Percentiles rank a stretch among this genome's conserved stretches.
Evolutionary conservation across 2,797 vertebrate genomes (phyloP).

Genomic region (Acanthurus tractus): DNA sequence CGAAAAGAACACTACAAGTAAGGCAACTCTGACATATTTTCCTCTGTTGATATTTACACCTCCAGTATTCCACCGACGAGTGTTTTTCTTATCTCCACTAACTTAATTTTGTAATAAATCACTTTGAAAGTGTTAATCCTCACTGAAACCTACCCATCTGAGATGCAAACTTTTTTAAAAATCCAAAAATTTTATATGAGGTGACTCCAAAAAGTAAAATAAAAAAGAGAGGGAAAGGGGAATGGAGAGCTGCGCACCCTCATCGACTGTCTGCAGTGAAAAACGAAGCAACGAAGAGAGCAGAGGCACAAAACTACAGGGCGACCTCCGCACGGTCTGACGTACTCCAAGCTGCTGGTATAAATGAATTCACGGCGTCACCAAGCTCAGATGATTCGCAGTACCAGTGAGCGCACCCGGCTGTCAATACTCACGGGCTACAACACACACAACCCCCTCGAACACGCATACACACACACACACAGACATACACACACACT

Average conservation of each 20-base stretch:
- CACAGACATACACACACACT: constrained; percentile 31
- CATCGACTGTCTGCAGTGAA: constrained; percentile 59
- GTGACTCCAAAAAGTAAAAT: constrained; percentile 21
- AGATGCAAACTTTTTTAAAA: not conserved
- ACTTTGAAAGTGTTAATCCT: not conserved
- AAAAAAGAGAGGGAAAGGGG: not conserved
- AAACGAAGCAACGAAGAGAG: constrained; percentile 53
- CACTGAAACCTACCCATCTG: not conserved
- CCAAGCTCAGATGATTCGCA: constrained; percentile 82
- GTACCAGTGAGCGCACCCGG: constrained; percentile 78
- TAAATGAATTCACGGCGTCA: constrained; percentile 87
- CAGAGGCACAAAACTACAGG: constrained; percentile 71
- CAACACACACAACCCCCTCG: constrained; percentile 48
- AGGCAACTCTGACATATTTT: not conserved
- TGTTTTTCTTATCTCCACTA: not conserved
- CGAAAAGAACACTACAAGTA: not conserved
- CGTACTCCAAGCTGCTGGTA: constrained; percentile 83
- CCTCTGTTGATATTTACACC: not conserved
- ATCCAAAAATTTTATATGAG: constrained; percentile 3
- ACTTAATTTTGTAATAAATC: not conserved
- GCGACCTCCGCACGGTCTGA: constrained; percentile 85
- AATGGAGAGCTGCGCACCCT: constrained; percentile 24
- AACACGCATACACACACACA: not conserved
- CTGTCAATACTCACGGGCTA: constrained; percentile 71
- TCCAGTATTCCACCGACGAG: not conserved